A percentile compares a stretch with the other conserved stretches of the same genome.
These are phyloP conservation scores for Hypsibius dujardini DNA, from an alignment of 1,140 invertebrate genomes.

Conservation along the genomic window DNA sequence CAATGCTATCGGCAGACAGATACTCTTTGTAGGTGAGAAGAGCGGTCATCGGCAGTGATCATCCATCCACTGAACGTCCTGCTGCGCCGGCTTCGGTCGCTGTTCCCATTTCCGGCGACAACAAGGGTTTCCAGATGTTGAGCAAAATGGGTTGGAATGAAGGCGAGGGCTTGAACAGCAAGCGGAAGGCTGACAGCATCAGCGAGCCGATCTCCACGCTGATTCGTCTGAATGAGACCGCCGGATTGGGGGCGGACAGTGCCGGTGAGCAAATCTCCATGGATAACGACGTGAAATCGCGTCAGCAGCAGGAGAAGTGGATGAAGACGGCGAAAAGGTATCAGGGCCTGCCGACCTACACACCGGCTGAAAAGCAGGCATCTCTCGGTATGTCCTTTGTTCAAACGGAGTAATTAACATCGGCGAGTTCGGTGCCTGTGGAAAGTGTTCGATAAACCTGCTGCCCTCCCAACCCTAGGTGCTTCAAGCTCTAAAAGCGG, in stretches of 20 bases:
- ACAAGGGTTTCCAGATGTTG: conserved; percentile 71
- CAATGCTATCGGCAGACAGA: too few species aligned
- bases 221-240: conserved; percentile 6
- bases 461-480: too few species aligned
- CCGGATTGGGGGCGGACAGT: background rate
- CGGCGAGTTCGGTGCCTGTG: too few species aligned
- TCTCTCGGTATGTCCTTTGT: too few species aligned
- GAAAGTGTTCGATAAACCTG: too few species aligned
- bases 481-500: too few species aligned
- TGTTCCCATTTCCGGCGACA: conserved; percentile 43
- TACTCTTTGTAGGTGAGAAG: background rate
- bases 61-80: background rate
- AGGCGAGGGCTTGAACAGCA: conserved; percentile 46
- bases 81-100: background rate
- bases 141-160: conserved; percentile 81
- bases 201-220: background rate
- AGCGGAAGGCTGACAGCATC: conserved; percentile 1
- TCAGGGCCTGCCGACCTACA: background rate
- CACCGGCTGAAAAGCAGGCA: background rate
- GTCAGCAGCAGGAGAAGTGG: conserved; percentile 16
- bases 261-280: background rate
- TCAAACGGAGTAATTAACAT: too few species aligned
- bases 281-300: background rate
- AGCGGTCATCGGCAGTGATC: background rate
- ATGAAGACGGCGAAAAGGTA: conserved; percentile 8